Evolutionary conservation across 1,140 invertebrate species (phyloP).

Genomic region (Megalopta genalis): DNA sequence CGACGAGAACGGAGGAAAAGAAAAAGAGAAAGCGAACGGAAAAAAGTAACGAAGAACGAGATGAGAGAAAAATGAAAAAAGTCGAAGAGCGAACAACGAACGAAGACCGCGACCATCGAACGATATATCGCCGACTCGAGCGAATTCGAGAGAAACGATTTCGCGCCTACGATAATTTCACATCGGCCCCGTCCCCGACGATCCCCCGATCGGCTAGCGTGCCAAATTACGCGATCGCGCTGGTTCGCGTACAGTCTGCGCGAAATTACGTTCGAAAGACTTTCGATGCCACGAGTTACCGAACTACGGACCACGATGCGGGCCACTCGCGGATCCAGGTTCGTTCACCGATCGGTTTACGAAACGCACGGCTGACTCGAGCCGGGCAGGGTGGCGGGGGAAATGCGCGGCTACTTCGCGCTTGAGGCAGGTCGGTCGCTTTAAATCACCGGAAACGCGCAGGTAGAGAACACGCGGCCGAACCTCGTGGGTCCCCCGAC

Average conservation of each 20-base stretch:
- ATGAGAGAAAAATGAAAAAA: no score
- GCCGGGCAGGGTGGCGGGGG: neutral
- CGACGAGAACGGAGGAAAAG: no score
- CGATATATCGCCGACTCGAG: neutral
- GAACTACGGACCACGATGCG: no score
- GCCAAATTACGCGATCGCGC: constrained; percentile 35
- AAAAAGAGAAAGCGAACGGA: no score
- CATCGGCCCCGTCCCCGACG: constrained; percentile 22
- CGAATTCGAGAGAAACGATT: neutral
- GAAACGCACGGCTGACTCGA: no score
- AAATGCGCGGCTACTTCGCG: constrained; percentile 35
- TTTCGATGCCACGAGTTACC: constrained; percentile 16
- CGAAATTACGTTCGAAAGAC: constrained; percentile 42
- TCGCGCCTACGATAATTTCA: neutral
- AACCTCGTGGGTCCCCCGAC: neutral
- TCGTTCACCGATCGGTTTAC: no score
- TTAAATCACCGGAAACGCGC: constrained; percentile 51
- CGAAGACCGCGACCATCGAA: no score
- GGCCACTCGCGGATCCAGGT: no score
- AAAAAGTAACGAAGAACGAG: no score
- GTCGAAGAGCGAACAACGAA: no score
- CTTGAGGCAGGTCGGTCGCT: constrained; percentile 47
- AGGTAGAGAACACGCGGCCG: constrained; percentile 44
- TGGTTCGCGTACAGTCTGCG: neutral
- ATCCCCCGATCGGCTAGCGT: constrained; percentile 7